Evolutionary conservation across 2,888 invertebrate species (phyloP).

Genomic region (Meloe dianella): DNA sequence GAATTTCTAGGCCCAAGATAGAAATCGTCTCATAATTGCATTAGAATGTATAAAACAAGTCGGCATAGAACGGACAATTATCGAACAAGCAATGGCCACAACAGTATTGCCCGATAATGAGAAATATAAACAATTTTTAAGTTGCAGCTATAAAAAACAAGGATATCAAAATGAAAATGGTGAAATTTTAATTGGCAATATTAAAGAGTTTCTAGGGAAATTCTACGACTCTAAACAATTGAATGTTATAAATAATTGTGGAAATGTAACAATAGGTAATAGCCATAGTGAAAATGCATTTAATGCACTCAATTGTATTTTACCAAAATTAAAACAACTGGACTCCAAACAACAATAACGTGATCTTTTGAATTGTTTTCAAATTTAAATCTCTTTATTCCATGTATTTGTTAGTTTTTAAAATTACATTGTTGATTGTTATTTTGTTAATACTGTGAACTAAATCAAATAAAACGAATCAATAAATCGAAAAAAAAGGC

Average conservation of each 20-base stretch:
- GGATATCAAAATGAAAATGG: constrained; percentile 47
- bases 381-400: neutral
- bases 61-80: constrained; percentile 38
- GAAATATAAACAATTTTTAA: constrained; percentile 46
- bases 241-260: constrained; percentile 34
- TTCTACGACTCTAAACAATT: constrained; percentile 38
- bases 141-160: constrained; percentile 51
- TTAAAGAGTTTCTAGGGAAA: constrained; percentile 41
- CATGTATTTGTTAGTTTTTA: neutral
- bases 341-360: neutral
- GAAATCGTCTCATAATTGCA: constrained; percentile 35
- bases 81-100: constrained; percentile 38
- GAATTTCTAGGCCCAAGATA: constrained; percentile 13
- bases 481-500: constrained; percentile 1
- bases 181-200: constrained; percentile 45
- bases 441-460: constrained; percentile 1
- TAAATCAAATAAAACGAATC: neutral
- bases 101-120: constrained; percentile 33
- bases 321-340: constrained; percentile 17
- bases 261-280: constrained; percentile 22
- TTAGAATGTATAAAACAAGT: constrained; percentile 44
- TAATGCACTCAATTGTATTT: constrained; percentile 39
- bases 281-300: constrained; percentile 40
- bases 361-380: neutral
- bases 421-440: neutral